Evolutionary conservation across 64 coral and sea anemone species (phyloP), one percentile per base, ranked within the genome.

Genomic region (Stichodactyla mertensii): DNA sequence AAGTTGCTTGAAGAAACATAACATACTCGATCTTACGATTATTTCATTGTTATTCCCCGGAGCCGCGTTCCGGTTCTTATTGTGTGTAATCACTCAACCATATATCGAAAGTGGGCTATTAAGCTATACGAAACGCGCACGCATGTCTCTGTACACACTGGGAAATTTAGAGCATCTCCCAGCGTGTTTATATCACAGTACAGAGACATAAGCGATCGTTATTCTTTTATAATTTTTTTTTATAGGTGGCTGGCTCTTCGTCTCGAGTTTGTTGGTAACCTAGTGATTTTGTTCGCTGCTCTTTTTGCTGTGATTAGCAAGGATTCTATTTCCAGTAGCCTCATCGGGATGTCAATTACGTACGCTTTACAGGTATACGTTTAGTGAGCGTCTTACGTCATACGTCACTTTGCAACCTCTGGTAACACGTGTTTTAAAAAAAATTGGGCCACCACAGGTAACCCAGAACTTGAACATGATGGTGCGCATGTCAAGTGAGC

Each of bases 171-270:
- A 45, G 36, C 36, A 45, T 45, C 0, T 45, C 3, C 36, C 36
- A 45, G 36, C 36, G 36, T 31, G 28, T 31, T 31, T 31, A 31
- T 31, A 31, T 31, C 28, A 31, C 28, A 31, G 28, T 1, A 31
- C 28, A 31, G 28, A 31, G 28, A 31, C 28, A 31, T 31, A 31
- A 31, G 28, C 28, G 28, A 31, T 31, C 28, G 28, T 31, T 2
- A 83, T 83, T 57, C 2, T 57, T 10, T 1, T 7, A 10, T 57
- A 57, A 57, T 10, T 57, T 59, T 54, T 80, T 92, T 13, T n/a
- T n/a, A n/a, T 52, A 98, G 96, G 79, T 98, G 96, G 92, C 85
- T 98, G 3, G 90, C 89, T 22, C 64, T 98, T 61, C 89, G 92
- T 22, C 52, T 94, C 64, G 96, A 98, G 77, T 94, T 90, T 59